Percentiles rank a stretch among this genome's conserved stretches.
These are phyloP conservation scores for Pseudomyrmex concolor DNA, from an alignment of 1,140 invertebrate species.

Conservation along the genomic window DNA sequence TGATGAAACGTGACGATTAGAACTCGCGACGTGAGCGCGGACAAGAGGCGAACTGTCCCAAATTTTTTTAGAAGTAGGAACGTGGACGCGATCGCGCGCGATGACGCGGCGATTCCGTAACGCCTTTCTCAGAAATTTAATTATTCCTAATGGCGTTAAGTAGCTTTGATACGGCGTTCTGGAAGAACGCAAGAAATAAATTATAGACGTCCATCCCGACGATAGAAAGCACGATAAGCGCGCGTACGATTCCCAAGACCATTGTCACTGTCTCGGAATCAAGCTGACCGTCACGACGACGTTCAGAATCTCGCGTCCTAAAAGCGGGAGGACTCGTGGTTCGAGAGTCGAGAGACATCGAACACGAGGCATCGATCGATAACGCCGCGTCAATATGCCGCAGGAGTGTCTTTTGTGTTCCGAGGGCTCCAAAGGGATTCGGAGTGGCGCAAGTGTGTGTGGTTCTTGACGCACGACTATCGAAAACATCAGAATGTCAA, in stretches of 20 bases:
- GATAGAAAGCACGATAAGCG: constrained; percentile 67
- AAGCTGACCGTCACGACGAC: not conserved
- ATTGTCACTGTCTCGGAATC: constrained; percentile 60
- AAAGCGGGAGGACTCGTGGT: constrained; percentile 59
- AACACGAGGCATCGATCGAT: constrained; percentile 61
- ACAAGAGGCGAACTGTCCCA: constrained; percentile 17
- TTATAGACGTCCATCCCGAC: constrained; percentile 25
- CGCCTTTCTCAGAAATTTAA: constrained; percentile 24
- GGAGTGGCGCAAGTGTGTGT: constrained; percentile 6
- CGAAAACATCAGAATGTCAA: constrained; percentile 52
- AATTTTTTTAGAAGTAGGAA: constrained; percentile 15
- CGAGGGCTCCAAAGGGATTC: constrained; percentile 26
- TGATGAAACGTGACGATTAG: constrained; percentile 30
- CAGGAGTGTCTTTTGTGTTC: constrained; percentile 63
- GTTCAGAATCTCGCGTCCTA: constrained; percentile 27
- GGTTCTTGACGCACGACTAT: constrained; percentile 18
- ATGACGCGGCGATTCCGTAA: constrained; percentile 7
- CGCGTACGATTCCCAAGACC: constrained; percentile 28
- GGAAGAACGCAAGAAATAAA: constrained; percentile 47
- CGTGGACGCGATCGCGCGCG: too few species aligned
- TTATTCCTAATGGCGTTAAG: constrained; percentile 38
- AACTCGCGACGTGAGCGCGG: not conserved
- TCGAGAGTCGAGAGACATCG: too few species aligned
- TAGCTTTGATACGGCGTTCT: not conserved
- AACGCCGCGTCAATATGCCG: constrained; percentile 57